These are phyloP conservation scores for Vulpes vulpes DNA, from an alignment of 2,113 vertebrate genomes.

Conservation along the genomic window DNA sequence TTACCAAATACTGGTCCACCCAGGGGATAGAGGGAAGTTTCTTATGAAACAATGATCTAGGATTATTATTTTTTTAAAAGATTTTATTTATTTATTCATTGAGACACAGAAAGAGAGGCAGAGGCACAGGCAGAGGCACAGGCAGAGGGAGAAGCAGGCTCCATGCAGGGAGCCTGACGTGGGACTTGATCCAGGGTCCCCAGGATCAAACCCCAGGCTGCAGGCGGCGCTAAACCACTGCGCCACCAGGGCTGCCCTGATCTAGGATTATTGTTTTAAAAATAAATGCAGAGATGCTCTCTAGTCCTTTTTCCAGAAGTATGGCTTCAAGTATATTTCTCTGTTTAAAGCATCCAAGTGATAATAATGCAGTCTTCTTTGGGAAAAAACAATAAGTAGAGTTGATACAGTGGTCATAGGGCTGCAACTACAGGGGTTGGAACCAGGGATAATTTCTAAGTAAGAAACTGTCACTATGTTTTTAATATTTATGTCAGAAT, in stretches of 20 bases:
- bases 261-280: too few relatives aligned
- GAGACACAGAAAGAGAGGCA: too few relatives aligned
- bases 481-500: neutral
- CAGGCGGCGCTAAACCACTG: too few relatives aligned
- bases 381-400: neutral
- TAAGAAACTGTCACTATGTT: neutral
- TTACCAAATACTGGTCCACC: neutral
- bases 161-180: too few relatives aligned
- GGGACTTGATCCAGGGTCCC: too few relatives aligned
- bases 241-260: too few relatives aligned
- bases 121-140: too few relatives aligned
- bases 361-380: neutral
- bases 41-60: neutral
- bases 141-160: too few relatives aligned
- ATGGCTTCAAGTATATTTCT: neutral
- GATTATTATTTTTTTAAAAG: too few relatives aligned
- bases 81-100: too few relatives aligned
- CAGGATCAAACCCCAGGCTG: too few relatives aligned
- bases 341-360: neutral
- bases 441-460: neutral
- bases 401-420: neutral
- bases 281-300: neutral
- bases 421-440: neutral
- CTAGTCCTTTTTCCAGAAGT: neutral
- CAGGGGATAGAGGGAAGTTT: neutral